Base-by-base conservation (phyloP, 2,797 vertebrate genomes). In the Sandelia bainsii region DNA sequence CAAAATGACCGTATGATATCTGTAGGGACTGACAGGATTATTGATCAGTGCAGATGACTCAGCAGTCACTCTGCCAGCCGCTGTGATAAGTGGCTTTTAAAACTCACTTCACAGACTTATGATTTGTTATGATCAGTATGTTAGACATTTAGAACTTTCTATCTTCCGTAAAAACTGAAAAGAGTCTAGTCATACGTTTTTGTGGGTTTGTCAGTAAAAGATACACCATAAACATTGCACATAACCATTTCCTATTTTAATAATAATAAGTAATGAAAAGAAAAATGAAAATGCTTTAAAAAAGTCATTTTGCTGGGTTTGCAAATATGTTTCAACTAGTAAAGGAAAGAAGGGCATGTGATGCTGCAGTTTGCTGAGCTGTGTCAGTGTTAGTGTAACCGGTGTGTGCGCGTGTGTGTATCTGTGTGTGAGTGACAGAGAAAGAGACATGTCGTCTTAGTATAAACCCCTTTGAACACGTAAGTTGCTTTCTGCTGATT, bases 401-500 rank as follows among this genome's bases (percentile, higher is more conserved):
- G 81, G 25, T 73, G 52, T 51, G 56, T 69, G 45, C 57, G 73
- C 56, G 54, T 48, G 64, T 62, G 50, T 48, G 63, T 59, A 20
- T 53, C 59, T 62, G 62, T 48, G 56, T 34, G 45, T n/a, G 52
- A 25, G 42, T n/a, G 64, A 12, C 20, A 39, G 45, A 48, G 40
- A 71, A 34, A 63, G 34, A 60, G 63, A 54, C 32, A 63, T 70
- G 75, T 74, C 84, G 81, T 87, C 49, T 74, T 52, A 17, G 65
- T 63, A 27, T 84, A 85, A 88, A 81, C 85, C 83, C 85, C 69
- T 73, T 71, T 64, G 84, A 87, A 84, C 89, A 83, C 81, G 73
- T 82, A 86, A 87, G 75, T 90, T 87, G 88, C 85, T 91, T 77
- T 87, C 66, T 65, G 81, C 85, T 89, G 90, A 93, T 92, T 84